A percentile compares a stretch with the other conserved stretches of the same genome.
phyloP scores from a whole-genome alignment of 2,888 invertebrate species.

The Sminthurides aquaticus region DNA sequence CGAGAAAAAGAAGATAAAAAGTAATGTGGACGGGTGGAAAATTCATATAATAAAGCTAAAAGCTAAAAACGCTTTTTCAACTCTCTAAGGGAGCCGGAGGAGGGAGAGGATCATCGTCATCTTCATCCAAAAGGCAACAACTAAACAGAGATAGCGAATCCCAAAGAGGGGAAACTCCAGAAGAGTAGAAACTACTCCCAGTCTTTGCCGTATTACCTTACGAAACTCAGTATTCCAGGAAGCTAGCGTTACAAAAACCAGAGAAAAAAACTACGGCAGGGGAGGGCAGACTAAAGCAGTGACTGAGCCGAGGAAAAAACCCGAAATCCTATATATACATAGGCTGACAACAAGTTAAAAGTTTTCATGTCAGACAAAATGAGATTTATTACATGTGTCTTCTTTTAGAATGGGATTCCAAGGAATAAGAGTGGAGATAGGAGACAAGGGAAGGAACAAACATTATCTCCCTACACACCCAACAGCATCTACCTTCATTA shows the following conservation, averaged over 20 bases:
- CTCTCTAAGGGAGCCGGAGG: neutral
- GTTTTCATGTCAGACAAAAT: neutral
- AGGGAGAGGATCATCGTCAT: neutral
- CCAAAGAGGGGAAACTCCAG: too few species aligned
- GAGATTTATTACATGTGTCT: neutral
- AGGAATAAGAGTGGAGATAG: neutral
- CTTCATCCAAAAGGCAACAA: too few species aligned
- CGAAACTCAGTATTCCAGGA: too few species aligned
- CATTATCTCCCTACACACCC: neutral
- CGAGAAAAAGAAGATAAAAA: neutral
- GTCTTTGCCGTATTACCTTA: too few species aligned
- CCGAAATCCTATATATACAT: too few species aligned
- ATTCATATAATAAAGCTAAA: neutral
- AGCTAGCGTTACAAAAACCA: too few species aligned
- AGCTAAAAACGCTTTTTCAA: neutral
- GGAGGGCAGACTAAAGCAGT: too few species aligned
- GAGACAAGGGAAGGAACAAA: neutral
- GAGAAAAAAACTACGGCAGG: too few species aligned
- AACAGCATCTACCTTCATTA: neutral
- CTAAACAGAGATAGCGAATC: too few species aligned
- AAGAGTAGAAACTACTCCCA: too few species aligned
- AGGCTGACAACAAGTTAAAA: neutral
- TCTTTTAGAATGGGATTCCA: neutral
- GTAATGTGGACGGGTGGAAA: neutral
- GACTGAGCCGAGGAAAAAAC: too few species aligned